phyloP scores from a whole-genome alignment of 2,113 vertebrate genomes.

The Guaruba guarouba region DNA sequence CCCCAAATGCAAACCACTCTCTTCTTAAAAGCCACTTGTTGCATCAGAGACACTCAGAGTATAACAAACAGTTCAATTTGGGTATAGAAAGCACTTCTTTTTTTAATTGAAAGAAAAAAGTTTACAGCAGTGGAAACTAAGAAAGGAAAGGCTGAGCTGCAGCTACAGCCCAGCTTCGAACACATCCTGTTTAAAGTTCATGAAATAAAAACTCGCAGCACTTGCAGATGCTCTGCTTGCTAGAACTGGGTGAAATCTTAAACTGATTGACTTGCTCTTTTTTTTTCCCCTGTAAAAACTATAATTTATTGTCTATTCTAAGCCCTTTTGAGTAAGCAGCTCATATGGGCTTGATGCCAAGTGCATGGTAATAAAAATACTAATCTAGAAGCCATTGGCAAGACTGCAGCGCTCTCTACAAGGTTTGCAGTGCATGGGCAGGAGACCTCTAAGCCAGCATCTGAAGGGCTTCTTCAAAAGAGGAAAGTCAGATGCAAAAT shows the following conservation, averaged over 20 bases:
- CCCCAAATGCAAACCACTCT: background rate
- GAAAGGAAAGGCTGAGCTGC: background rate
- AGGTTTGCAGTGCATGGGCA: background rate
- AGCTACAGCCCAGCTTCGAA: background rate
- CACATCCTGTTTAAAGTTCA: background rate
- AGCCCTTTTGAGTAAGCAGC: background rate
- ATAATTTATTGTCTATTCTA: background rate
- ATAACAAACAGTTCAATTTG: background rate
- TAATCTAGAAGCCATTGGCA: background rate
- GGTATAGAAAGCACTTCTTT: background rate
- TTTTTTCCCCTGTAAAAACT: background rate
- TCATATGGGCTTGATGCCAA: background rate
- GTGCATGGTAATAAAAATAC: background rate
- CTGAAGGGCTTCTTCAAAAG: background rate
- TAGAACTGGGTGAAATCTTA: background rate
- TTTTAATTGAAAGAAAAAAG: background rate
- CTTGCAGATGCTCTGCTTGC: background rate
- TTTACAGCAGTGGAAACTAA: background rate
- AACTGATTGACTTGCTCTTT: background rate
- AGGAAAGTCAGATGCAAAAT: background rate
- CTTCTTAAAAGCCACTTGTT: conserved; percentile 7
- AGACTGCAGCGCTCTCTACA: background rate
- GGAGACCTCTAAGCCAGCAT: background rate
- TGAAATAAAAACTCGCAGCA: background rate
- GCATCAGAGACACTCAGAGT: background rate